Conservation (phyloP, 1,140 invertebrate genomes). For the Physella acuta region DNA sequence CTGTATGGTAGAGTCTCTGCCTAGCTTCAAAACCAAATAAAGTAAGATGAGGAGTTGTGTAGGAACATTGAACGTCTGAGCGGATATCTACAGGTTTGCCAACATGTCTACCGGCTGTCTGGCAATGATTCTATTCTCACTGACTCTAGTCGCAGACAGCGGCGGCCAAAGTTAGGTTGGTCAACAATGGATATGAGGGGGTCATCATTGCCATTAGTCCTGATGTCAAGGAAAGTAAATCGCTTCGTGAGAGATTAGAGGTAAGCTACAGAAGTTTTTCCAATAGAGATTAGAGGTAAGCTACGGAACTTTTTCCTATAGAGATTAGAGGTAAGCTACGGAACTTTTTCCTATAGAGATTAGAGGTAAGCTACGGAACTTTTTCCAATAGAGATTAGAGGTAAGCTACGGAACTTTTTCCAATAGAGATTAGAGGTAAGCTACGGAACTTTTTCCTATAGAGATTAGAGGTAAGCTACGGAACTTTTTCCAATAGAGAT, state of each 20-base stretch:
- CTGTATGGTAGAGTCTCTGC: too few species aligned
- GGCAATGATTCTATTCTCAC: too few species aligned
- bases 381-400: too few species aligned
- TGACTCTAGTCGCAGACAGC: too few species aligned
- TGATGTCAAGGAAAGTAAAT: slow-evolving; percentile 26
- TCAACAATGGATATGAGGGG: slow-evolving; percentile 31
- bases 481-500: neutral
- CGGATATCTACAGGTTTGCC: too few species aligned
- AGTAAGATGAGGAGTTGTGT: too few species aligned
- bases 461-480: neutral
- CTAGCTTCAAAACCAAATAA: too few species aligned
- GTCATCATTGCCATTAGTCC: slow-evolving; percentile 31
- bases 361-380: too few species aligned
- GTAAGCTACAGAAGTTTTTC: too few species aligned
- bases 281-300: neutral
- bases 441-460: neutral
- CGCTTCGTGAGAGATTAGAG: slow-evolving; percentile 28
- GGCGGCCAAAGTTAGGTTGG: slow-evolving; percentile 25
- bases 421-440: neutral
- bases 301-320: neutral
- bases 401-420: neutral
- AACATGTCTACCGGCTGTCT: too few species aligned
- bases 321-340: neutral
- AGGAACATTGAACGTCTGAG: too few species aligned
- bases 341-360: neutral